Evolutionary conservation across 2,888 invertebrate genomes (phyloP).

Genomic region (Ennomos erosarius): DNA sequence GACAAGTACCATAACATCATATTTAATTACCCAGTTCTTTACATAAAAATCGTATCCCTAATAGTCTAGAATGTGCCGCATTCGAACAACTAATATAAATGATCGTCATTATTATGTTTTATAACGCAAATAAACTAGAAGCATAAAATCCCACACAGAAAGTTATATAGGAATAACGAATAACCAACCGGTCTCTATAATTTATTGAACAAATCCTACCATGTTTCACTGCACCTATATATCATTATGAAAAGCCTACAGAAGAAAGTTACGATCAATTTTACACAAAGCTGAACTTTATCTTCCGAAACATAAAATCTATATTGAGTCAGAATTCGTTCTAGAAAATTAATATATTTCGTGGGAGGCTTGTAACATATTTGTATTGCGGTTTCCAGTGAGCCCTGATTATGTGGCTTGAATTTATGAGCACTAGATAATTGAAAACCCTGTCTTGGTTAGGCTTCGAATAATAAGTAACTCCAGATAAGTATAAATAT

Average conservation of each 20-base stretch:
- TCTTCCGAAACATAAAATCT: slow-evolving; percentile 39
- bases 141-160: neutral
- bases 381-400: slow-evolving; percentile 28
- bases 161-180: slow-evolving; percentile 3
- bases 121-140: no score
- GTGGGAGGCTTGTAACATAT: slow-evolving; percentile 34
- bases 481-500: no score
- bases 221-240: slow-evolving; percentile 18
- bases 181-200: slow-evolving; percentile 16
- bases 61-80: no score
- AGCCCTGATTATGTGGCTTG: slow-evolving; percentile 19
- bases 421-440: slow-evolving; percentile 28
- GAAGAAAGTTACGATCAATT: slow-evolving; percentile 28
- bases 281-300: slow-evolving; percentile 38
- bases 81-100: no score
- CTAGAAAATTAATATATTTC: slow-evolving; percentile 26
- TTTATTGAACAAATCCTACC: slow-evolving; percentile 14
- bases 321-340: slow-evolving; percentile 34
- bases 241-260: slow-evolving; percentile 11
- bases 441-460: neutral
- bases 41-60: no score
- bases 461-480: no score
- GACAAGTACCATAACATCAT: no score
- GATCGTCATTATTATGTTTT: no score
- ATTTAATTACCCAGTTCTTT: no score